Base-by-base conservation (phyloP, 2,888 invertebrate species). In the Andrena bicolor region DNA sequence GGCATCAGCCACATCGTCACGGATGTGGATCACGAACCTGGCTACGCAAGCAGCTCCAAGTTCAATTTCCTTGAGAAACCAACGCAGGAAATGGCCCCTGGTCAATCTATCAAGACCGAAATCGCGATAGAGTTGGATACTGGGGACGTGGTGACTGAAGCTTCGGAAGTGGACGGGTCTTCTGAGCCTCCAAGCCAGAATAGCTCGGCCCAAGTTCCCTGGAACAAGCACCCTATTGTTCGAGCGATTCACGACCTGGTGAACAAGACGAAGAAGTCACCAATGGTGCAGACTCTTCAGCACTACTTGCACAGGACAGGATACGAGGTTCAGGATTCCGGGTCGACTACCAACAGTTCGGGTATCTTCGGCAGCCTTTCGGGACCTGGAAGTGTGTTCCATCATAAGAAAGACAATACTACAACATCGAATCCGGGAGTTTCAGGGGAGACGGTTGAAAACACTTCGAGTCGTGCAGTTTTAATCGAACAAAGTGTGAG, bases 241-340 rank as follows among this genome's bases (percentile, higher is more conserved):
- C 76, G 81, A 28, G 41, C 70, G 20, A 60, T 86, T 20, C 78
- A 79, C 0, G 41, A 71, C 3, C 35, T 85, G 5, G 20, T 84
- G 20, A 69, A 73, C 16, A 81, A 69, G 28, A 41, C 85, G 6
- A 35, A 61, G 32, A 51, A 60, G 0, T 53, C 74, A 20, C 20
- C 48, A 2, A 23, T 83, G 1, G 23, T 76, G n/a, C 71, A 82
- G 41, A 41, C 48, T 10, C 35, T 86, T 13, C 74, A 77, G 16
- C 48, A 49, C 53, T n/a, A 80, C 0, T 20, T 83, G 1, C 28
- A 78, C 2, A 66, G 68, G n/a, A 53, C 77, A 0, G 4, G 28
- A 0, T 1, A 10, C 78, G 30, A 6, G 2, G 66, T 74, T 2
- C 68, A 78, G 82, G 41, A 58, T 10, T 2, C 23, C 0, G 30